These are phyloP conservation scores for Oreochromis spilurus DNA, from an alignment of 2,113 vertebrate genomes.

Conservation along the genomic window DNA sequence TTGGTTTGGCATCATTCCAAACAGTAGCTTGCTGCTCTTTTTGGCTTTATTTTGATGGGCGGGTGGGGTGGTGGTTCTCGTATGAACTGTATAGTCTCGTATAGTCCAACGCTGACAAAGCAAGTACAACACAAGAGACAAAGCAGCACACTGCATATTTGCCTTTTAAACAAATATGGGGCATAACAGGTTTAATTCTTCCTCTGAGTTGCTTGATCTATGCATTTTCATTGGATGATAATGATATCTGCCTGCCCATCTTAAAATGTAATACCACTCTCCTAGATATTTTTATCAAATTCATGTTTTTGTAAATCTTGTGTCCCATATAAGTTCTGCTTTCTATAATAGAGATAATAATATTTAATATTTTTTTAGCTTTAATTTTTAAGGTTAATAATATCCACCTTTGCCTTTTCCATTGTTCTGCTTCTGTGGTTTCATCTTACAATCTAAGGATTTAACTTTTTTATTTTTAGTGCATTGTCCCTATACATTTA, in stretches of 20 bases:
- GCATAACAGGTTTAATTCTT: constrained; percentile 23
- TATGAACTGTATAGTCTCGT: neutral
- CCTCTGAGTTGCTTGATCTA: neutral
- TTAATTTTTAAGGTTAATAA: neutral
- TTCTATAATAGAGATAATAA: neutral
- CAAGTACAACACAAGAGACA: neutral
- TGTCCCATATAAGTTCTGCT: neutral
- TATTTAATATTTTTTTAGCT: neutral
- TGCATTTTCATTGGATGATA: neutral
- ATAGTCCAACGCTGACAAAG: constrained; percentile 11
- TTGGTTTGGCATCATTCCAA: constrained; percentile 46
- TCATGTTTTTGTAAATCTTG: neutral
- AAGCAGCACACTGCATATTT: neutral
- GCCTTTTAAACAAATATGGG: constrained; percentile 21
- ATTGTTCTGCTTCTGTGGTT: neutral
- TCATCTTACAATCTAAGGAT: neutral
- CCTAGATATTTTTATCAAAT: neutral
- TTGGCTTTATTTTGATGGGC: neutral
- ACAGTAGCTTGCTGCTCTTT: constrained; percentile 30
- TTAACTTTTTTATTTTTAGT: neutral
- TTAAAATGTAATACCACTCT: neutral
- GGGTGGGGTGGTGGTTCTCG: constrained; percentile 4
- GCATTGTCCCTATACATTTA: constrained; percentile 67
- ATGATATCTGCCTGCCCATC: neutral
- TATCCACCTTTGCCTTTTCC: neutral